Evolutionary conservation across 2,888 invertebrate species (phyloP).

Genomic region (Xylota segnis): DNA sequence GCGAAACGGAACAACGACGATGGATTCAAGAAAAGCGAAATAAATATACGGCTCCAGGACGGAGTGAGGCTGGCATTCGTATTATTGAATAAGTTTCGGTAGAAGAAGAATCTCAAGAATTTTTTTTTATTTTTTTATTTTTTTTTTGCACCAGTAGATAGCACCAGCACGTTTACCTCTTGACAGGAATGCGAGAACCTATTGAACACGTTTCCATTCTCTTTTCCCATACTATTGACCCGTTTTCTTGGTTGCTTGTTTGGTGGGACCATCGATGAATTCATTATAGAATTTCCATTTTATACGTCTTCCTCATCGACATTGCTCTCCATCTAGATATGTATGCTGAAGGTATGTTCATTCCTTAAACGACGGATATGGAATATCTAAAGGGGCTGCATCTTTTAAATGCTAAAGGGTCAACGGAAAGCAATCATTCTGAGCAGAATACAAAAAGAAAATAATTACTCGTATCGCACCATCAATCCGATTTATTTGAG

Average conservation of each 20-base stretch:
- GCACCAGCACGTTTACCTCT: constrained; percentile 62
- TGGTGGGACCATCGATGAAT: constrained; percentile 50
- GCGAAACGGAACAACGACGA: constrained; percentile 21
- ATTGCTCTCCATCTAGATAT: constrained; percentile 21
- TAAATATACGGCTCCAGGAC: constrained; percentile 31
- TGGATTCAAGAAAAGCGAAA: constrained; percentile 6
- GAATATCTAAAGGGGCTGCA: constrained; percentile 5
- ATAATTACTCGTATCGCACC: constrained; percentile 14
- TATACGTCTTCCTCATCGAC: constrained; percentile 7
- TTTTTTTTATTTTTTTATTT: constrained; percentile 37
- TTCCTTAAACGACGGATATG: not conserved
- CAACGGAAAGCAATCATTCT: constrained; percentile 25
- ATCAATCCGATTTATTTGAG: constrained; percentile 45
- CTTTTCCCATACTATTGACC: constrained; percentile 48
- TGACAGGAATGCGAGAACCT: constrained; percentile 59
- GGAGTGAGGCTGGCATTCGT: constrained; percentile 40
- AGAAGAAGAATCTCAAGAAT: constrained; percentile 63
- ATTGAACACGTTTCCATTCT: constrained; percentile 60
- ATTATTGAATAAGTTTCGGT: constrained; percentile 72
- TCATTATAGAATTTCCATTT: constrained; percentile 66
- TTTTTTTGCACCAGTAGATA: constrained; percentile 37
- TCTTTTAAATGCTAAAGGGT: constrained; percentile 20
- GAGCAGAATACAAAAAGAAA: not conserved
- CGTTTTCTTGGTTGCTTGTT: constrained; percentile 21
- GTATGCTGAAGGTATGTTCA: not conserved